These are phyloP conservation scores for Eurosta solidaginis DNA, from an alignment of 1,140 invertebrate species.

Conservation along the genomic window DNA sequence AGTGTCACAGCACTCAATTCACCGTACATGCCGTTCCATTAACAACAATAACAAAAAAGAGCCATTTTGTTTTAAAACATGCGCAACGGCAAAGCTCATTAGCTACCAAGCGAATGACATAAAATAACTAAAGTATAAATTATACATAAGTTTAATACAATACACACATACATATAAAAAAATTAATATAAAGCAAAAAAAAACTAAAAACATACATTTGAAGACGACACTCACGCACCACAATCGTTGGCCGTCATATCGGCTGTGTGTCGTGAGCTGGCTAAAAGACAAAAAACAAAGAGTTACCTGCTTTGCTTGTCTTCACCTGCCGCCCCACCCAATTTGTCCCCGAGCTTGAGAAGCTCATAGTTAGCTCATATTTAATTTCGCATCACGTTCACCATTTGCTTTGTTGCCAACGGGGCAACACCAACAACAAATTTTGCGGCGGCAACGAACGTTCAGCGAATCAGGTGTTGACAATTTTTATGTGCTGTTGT, in stretches of 20 bases:
- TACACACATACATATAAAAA: not conserved
- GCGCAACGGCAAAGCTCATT: slow-evolving; percentile 9
- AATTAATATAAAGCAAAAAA: not conserved
- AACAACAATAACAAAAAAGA: too few relatives aligned
- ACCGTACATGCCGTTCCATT: too few relatives aligned
- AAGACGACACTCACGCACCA: slow-evolving; percentile 24
- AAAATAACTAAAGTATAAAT: not conserved
- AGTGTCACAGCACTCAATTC: too few relatives aligned
- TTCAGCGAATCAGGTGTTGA: slow-evolving; percentile 24
- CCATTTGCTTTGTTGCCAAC: slow-evolving; percentile 4
- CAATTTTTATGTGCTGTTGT: not conserved
- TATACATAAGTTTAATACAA: too few relatives aligned
- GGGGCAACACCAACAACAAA: not conserved
- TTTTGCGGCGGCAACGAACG: not conserved
- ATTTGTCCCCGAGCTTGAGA: not conserved
- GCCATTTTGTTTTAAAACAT: slow-evolving; percentile 22
- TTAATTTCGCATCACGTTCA: slow-evolving; percentile 16
- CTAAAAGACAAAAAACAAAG: not conserved
- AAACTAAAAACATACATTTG: not conserved
- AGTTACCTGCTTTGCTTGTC: not conserved
- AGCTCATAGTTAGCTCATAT: not conserved
- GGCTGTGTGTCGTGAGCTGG: not conserved
- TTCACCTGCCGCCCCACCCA: not conserved
- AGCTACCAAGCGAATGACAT: not conserved
- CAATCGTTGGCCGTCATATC: not conserved